These are phyloP conservation scores for Indri indri DNA, from an alignment of 2,113 vertebrate genomes.

Conservation along the genomic window DNA sequence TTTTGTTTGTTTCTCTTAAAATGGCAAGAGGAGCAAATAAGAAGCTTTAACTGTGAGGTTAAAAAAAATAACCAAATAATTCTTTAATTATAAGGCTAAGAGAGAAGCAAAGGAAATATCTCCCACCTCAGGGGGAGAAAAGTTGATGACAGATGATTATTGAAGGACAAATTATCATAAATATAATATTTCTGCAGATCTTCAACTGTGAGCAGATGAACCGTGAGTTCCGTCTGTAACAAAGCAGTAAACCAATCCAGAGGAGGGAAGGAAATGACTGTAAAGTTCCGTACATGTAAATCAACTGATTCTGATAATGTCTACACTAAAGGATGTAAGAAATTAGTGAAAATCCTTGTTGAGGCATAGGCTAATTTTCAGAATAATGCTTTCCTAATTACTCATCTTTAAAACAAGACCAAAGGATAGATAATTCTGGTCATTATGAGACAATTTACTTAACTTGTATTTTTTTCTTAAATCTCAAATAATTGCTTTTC, in stretches of 20 bases:
- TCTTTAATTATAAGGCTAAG: not conserved
- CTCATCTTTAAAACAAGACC: not conserved
- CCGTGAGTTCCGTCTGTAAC: not conserved
- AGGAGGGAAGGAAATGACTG: not conserved
- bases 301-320: not conserved
- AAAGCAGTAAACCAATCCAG: not conserved
- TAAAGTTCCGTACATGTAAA: not conserved
- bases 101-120: not conserved
- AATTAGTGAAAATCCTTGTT: not conserved
- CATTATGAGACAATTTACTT: not conserved
- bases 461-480: not conserved
- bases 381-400: not conserved
- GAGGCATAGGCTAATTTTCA: conserved; percentile 19
- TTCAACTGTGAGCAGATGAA: not conserved
- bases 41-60: not conserved
- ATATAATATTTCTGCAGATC: conserved; percentile 11
- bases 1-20: not conserved
- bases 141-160: not conserved
- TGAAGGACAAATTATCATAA: not conserved
- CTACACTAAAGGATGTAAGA: not conserved
- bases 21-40: not conserved
- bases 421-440: conserved; percentile 18
- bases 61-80: conserved; percentile 12
- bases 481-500: conserved; percentile 18
- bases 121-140: not conserved